Base-by-base conservation (phyloP, 2,888 invertebrate species). In the Sisyra terminalis region DNA sequence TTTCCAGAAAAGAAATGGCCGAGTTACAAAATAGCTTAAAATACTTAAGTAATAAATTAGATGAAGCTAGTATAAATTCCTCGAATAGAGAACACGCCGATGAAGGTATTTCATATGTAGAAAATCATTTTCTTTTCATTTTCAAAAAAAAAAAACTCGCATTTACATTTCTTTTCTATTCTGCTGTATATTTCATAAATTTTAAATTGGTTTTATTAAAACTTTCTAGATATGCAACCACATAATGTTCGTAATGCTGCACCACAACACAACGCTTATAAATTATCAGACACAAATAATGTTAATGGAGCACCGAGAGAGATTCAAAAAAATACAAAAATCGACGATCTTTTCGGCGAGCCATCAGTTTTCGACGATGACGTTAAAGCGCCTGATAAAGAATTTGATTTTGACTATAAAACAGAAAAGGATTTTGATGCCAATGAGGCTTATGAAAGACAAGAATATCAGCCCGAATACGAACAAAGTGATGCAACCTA, bases 11-110 rank as follows among this genome's bases (percentile, higher is more conserved):
- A 73, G 79, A 80, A 71, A 74, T 81, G 78, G 79, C 73, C 72
- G 73, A 71, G 70, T 71, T 81, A 75, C 80, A 80, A 73, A 77
- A 69, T 76, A 80, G 76, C 73, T 70, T 81, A 79, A 73, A 76
- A 58, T 70, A 63, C 58, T 68, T 81, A 58, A 64, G 57, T 59
- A 63, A 56, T 60, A 63, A 37, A 38, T 30, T 43, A 43, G 24
- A 29, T 11, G 30, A 37, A 11, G 18, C 17, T 29, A 29, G 30
- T 10, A 15, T 11, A 24, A 32, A 8, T 38, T 3, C 16, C 18
- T 11, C 15, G 17, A 3, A 15, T 24, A 24, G 24, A 38, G 17
- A 16, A 17, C 38, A 38, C 18, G 11, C 16, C 15, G 18, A 11
- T 38, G 38, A 38, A 38, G 38, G 38, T 38, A 38, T 18, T 38